Percentiles rank a stretch among this genome's conserved stretches.
These are phyloP conservation scores for Pomacea canaliculata DNA, from an alignment of 2,888 invertebrate species.

Conservation along the genomic window DNA sequence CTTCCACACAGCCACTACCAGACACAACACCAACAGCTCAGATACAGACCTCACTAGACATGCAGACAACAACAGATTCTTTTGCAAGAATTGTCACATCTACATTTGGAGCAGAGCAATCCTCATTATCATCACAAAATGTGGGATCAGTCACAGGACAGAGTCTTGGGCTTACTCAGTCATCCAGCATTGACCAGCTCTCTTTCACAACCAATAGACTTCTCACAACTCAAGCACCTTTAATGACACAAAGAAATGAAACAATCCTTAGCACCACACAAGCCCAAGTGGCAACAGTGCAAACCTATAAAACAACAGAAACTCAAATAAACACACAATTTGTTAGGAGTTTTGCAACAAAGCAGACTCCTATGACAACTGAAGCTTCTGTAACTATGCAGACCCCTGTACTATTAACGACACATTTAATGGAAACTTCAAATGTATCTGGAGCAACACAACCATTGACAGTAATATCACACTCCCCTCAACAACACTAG, in stretches of 20 bases:
- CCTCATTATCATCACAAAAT: too few relatives aligned
- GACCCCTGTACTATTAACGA: not conserved
- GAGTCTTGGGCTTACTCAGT: too few relatives aligned
- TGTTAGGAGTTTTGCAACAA: not conserved
- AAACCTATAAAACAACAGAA: not conserved
- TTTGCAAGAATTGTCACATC: not conserved
- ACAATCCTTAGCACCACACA: not conserved
- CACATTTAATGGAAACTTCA: constrained; percentile 5
- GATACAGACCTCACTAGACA: not conserved
- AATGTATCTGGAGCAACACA: constrained; percentile 6
- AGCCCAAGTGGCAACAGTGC: not conserved
- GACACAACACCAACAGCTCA: not conserved
- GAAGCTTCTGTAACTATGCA: not conserved
- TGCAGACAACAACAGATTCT: not conserved
- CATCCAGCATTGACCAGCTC: too few relatives aligned
- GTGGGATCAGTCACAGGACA: too few relatives aligned
- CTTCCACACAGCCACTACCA: not conserved
- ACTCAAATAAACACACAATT: not conserved
- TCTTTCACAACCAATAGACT: too few relatives aligned
- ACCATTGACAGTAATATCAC: not conserved
- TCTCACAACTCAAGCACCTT: too few relatives aligned
- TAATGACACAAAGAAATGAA: too few relatives aligned
- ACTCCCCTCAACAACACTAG: not conserved
- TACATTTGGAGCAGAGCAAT: not conserved
- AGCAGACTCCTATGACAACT: not conserved